phyloP scores from a whole-genome alignment of 2,797 vertebrate species.

The Diplodus puntazzo region DNA sequence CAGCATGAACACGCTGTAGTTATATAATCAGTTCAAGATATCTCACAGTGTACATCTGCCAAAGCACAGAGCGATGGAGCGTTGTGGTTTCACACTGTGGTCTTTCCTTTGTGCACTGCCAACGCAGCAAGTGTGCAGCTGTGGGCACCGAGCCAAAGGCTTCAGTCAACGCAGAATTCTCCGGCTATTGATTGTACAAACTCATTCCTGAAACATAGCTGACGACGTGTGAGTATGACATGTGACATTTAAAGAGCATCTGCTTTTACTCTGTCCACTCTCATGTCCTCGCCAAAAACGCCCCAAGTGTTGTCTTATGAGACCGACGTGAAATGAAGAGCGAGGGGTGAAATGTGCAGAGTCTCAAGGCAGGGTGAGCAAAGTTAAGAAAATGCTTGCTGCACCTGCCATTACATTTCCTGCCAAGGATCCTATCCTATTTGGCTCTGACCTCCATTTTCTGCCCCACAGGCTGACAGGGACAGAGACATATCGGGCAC shows the following conservation, averaged over 20 bases:
- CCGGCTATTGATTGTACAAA: constrained; percentile 10
- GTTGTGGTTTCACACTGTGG: not conserved
- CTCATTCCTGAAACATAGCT: constrained; percentile 9
- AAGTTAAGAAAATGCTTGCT: constrained; percentile 37
- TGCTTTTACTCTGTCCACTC: not conserved
- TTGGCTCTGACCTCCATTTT: constrained; percentile 64
- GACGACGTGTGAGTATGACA: constrained; percentile 3
- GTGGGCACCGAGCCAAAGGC: constrained; percentile 8
- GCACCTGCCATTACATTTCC: constrained; percentile 36
- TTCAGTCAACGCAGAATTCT: constrained; percentile 24
- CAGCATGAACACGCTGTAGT: constrained; percentile 1
- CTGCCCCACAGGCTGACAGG: constrained; percentile 39
- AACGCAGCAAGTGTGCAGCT: constrained; percentile 31
- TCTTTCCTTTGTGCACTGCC: constrained; percentile 14
- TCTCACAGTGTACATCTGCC: constrained; percentile 10
- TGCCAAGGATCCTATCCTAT: constrained; percentile 56
- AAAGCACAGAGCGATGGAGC: constrained; percentile 24
- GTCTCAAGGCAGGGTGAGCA: constrained; percentile 22
- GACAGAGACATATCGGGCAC: constrained; percentile 50
- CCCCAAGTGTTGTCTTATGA: not conserved
- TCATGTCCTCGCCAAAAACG: not conserved
- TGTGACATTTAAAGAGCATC: constrained; percentile 5
- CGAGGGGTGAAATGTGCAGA: not conserved
- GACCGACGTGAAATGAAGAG: constrained; percentile 21
- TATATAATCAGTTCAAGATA: constrained; percentile 44